Conservation (phyloP, 2,113 vertebrate species). For the Herpetotheres cachinnans region DNA sequence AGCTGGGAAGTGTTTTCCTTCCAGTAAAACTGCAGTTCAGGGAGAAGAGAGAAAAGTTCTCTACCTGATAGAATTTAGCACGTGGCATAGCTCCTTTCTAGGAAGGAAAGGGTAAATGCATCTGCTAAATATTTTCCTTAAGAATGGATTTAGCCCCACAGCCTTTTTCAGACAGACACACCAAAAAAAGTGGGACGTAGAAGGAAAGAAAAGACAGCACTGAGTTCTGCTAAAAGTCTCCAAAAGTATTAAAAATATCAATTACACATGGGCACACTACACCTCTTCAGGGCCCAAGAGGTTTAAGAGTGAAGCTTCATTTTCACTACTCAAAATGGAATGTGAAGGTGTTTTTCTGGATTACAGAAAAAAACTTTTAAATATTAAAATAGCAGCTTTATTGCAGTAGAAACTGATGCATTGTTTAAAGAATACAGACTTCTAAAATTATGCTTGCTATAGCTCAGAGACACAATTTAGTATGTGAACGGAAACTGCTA, state of each 20-base stretch:
- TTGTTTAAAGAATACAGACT: background rate
- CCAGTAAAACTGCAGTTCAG: background rate
- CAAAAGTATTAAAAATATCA: constrained; percentile 10
- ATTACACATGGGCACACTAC: background rate
- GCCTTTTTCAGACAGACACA: background rate
- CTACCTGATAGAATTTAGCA: background rate
- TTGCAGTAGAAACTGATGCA: background rate
- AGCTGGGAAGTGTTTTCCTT: background rate
- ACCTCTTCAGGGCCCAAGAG: background rate
- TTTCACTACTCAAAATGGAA: background rate
- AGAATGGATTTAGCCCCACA: background rate
- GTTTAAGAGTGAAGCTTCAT: background rate
- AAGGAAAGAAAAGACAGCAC: background rate
- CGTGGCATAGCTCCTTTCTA: background rate
- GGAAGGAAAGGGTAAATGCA: background rate
- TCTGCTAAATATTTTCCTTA: background rate
- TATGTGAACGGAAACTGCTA: background rate
- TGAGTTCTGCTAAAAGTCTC: background rate
- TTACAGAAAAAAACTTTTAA: background rate
- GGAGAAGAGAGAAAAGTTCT: background rate
- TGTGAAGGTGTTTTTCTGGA: background rate
- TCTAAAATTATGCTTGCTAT: background rate
- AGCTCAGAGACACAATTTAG: background rate
- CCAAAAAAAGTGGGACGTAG: background rate
- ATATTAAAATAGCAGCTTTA: background rate